Conservation (phyloP, 2,797 vertebrate genomes). For the Rhincodon typus region DNA sequence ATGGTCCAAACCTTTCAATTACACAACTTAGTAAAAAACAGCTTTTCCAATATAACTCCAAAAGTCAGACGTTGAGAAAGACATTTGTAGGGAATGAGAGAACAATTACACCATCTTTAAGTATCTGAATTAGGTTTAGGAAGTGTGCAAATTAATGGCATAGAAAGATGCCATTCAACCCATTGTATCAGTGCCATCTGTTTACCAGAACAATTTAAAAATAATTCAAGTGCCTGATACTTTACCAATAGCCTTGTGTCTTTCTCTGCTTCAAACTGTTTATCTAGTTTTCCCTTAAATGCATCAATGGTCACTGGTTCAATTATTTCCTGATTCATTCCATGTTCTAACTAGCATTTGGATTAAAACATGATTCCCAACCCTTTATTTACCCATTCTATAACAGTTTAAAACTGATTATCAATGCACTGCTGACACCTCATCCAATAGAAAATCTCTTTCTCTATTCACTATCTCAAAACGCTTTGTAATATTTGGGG, state of each 20-base stretch:
- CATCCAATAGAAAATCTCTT: not conserved
- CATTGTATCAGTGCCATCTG: not conserved
- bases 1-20: no score
- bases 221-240: not conserved
- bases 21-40: no score
- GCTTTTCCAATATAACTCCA: no score
- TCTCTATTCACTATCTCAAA: not conserved
- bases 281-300: not conserved
- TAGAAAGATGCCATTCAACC: not conserved
- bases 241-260: not conserved
- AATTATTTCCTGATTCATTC: not conserved
- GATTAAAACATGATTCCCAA: not conserved
- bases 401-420: not conserved
- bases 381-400: not conserved
- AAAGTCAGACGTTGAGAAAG: not conserved
- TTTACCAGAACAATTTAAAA: not conserved
- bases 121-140: not conserved
- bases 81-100: not conserved
- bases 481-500: not conserved
- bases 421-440: no score
- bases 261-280: not conserved
- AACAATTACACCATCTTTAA: not conserved
- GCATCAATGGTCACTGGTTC: not conserved
- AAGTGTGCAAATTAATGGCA: not conserved
- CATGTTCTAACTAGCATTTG: not conserved